These are phyloP conservation scores for Neomonachus schauinslandi DNA, from an alignment of 2,113 vertebrate genomes.

Conservation along the genomic window DNA sequence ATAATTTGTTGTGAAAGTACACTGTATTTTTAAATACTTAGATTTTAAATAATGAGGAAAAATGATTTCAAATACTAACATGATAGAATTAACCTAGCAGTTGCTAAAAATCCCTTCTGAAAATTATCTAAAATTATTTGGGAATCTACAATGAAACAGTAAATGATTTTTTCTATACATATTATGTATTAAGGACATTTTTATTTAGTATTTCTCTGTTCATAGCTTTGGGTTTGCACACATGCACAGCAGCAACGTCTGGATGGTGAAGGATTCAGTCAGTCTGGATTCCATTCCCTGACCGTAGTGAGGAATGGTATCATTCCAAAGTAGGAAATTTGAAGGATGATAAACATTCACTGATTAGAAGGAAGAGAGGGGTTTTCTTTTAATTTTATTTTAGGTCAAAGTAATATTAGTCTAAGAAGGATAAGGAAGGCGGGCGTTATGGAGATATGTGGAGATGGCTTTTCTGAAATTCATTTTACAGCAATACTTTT, in stretches of 20 bases:
- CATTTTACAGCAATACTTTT: not conserved
- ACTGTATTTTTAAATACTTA: slow-evolving; percentile 47
- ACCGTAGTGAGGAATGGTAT: not conserved
- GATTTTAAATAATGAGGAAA: slow-evolving; percentile 32
- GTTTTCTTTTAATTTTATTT: not conserved
- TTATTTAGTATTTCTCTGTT: not conserved
- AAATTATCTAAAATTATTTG: slow-evolving; percentile 53
- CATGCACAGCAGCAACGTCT: not conserved
- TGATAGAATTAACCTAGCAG: not conserved
- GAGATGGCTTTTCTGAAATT: not conserved
- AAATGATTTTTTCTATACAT: not conserved
- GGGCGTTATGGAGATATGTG: not conserved
- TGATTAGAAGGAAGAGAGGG: not conserved
- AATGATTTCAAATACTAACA: slow-evolving; percentile 35
- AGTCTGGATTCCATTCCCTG: not conserved
- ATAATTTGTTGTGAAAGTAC: slow-evolving; percentile 16
- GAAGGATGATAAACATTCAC: not conserved
- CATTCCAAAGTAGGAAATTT: not conserved
- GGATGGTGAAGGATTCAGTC: not conserved
- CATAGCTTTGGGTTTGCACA: not conserved
- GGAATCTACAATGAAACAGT: not conserved
- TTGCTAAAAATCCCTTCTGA: slow-evolving; percentile 54
- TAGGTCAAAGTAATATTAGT: not conserved
- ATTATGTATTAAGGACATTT: slow-evolving; percentile 41
- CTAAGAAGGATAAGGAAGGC: not conserved